Conservation (phyloP, 64 coral and sea anemone genomes). For the Montipora foliosa region DNA sequence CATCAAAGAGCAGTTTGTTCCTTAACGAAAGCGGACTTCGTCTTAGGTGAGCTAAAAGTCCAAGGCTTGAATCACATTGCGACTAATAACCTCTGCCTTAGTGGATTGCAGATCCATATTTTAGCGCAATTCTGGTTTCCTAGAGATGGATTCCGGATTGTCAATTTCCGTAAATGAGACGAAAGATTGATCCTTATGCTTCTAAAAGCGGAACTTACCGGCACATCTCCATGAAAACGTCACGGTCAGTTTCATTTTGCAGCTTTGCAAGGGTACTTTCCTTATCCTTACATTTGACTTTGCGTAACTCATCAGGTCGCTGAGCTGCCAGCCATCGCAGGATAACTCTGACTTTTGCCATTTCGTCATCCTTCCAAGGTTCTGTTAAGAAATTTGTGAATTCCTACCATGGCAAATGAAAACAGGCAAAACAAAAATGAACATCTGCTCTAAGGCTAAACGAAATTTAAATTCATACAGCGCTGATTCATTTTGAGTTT, state of each 20-base stretch:
- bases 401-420: not conserved
- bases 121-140: too few relatives aligned
- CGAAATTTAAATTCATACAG: not conserved
- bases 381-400: not conserved
- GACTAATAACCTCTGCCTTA: too few relatives aligned
- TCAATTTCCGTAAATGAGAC: too few relatives aligned
- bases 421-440: not conserved
- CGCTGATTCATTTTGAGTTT: not conserved
- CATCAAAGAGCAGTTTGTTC: too few relatives aligned
- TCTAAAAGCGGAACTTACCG: not conserved
- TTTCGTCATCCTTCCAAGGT: conserved; percentile 17
- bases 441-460: not conserved
- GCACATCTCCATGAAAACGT: conserved; percentile 9
- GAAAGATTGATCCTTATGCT: not conserved
- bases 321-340: conserved; percentile 13
- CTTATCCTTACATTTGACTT: not conserved
- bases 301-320: not conserved
- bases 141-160: too few relatives aligned
- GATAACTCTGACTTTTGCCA: conserved; percentile 11
- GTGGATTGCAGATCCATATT: too few relatives aligned
- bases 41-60: too few relatives aligned
- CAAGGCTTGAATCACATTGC: too few relatives aligned
- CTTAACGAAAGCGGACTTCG: too few relatives aligned
- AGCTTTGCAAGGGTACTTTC: not conserved
- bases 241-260: not conserved